Evolutionary conservation across 2,888 invertebrate genomes (phyloP).

Genomic region (Lacanobia oleracea): DNA sequence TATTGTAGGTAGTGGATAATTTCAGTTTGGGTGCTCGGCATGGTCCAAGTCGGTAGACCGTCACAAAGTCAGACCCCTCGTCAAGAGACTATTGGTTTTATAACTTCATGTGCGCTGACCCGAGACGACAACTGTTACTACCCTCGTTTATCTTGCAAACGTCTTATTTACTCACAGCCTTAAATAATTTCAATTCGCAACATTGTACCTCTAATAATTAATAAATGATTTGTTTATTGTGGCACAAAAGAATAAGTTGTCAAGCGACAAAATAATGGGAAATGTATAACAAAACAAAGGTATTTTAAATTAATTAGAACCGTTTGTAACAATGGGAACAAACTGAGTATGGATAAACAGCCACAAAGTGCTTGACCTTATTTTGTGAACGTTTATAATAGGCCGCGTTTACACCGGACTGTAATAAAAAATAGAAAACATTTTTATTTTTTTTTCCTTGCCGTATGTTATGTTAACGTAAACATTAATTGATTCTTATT

Average conservation of each 20-base stretch:
- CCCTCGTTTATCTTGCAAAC: slow-evolving; percentile 22
- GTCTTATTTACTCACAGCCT: slow-evolving; percentile 15
- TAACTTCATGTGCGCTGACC: slow-evolving; percentile 28
- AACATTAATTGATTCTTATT: not conserved
- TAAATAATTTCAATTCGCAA: slow-evolving; percentile 22
- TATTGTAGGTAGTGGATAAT: not conserved
- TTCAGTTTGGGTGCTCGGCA: not conserved
- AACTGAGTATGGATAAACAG: slow-evolving; percentile 52
- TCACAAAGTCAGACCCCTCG: slow-evolving; percentile 16
- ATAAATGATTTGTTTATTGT: slow-evolving; percentile 42
- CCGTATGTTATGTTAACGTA: not conserved
- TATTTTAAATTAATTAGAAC: slow-evolving; percentile 50
- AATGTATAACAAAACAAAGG: slow-evolving; percentile 33
- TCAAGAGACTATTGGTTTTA: slow-evolving; percentile 21
- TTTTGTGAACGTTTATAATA: slow-evolving; percentile 45
- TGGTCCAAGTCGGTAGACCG: not conserved
- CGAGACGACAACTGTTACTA: slow-evolving; percentile 4
- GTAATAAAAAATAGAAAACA: slow-evolving; percentile 11
- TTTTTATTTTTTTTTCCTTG: not conserved
- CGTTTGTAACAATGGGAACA: slow-evolving; percentile 43
- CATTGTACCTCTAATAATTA: slow-evolving; percentile 12
- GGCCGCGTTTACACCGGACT: slow-evolving; percentile 35
- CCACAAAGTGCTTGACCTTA: slow-evolving; percentile 62
- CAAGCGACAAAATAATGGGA: slow-evolving; percentile 32
- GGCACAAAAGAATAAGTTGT: slow-evolving; percentile 31